Evolutionary conservation across 2,797 vertebrate genomes (phyloP).

Genomic region (Pelochelys cantorii): DNA sequence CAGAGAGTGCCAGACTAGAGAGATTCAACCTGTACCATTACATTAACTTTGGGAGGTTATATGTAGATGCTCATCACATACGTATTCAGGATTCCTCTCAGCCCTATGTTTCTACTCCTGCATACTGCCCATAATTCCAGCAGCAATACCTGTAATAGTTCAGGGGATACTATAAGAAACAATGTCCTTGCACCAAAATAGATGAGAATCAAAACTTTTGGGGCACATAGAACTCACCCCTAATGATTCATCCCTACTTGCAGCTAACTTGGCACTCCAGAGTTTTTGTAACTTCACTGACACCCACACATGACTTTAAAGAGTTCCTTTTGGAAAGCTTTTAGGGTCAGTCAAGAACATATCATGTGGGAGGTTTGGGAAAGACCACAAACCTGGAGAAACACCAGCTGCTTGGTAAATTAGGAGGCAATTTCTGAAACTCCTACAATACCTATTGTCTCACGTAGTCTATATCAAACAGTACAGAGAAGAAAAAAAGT

Average conservation of each 20-base stretch:
- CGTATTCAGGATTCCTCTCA: not conserved
- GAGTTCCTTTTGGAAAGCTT: not conserved
- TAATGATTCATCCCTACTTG: not conserved
- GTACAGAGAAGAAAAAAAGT: rapidly evolving
- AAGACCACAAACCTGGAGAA: not conserved
- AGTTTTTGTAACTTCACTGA: not conserved
- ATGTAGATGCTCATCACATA: not conserved
- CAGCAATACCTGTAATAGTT: not conserved
- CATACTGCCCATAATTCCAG: not conserved
- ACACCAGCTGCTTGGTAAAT: not conserved
- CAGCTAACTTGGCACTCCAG: not conserved
- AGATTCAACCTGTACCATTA: not conserved
- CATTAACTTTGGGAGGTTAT: not conserved
- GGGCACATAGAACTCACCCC: not conserved
- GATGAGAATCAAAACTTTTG: not conserved
- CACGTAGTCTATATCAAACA: not conserved
- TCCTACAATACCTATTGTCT: not conserved
- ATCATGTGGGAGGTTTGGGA: not conserved
- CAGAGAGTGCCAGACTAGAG: too few relatives aligned
- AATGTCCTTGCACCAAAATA: not conserved
- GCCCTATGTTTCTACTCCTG: not conserved
- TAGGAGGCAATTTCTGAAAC: not conserved
- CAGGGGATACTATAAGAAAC: not conserved
- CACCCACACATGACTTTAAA: not conserved
- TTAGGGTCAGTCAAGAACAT: not conserved